These are phyloP conservation scores for Pachyuromys duprasi DNA, from an alignment of 2,797 vertebrate species.

Conservation along the genomic window DNA sequence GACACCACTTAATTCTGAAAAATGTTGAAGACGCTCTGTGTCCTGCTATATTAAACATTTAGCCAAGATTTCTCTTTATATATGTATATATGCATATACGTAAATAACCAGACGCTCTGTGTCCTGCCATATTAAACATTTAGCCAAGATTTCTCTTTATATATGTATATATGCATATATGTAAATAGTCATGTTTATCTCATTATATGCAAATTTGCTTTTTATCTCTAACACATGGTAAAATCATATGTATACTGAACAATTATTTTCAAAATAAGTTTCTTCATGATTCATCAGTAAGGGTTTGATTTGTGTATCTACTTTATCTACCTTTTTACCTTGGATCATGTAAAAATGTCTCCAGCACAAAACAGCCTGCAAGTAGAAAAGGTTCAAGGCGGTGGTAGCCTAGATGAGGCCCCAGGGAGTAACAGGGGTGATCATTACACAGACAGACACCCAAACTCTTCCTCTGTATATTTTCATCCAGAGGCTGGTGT, in stretches of 20 bases:
- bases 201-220: neutral
- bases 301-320: neutral
- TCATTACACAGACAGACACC: neutral
- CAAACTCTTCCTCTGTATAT: neutral
- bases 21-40: neutral
- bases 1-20: neutral
- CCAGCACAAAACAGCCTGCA: neutral
- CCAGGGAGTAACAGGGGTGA: neutral
- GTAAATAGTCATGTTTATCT: neutral
- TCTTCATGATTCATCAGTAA: neutral
- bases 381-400: neutral
- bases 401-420: neutral
- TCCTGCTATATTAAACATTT: neutral
- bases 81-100: neutral
- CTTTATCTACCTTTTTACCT: neutral
- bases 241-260: neutral
- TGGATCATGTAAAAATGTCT: neutral
- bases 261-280: neutral
- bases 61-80: neutral
- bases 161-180: neutral
- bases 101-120: neutral
- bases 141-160: neutral
- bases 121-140: neutral
- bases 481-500: neutral
- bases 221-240: too few relatives aligned